phyloP scores from a whole-genome alignment of 1,140 invertebrate species.

The Calycopis cecrops region DNA sequence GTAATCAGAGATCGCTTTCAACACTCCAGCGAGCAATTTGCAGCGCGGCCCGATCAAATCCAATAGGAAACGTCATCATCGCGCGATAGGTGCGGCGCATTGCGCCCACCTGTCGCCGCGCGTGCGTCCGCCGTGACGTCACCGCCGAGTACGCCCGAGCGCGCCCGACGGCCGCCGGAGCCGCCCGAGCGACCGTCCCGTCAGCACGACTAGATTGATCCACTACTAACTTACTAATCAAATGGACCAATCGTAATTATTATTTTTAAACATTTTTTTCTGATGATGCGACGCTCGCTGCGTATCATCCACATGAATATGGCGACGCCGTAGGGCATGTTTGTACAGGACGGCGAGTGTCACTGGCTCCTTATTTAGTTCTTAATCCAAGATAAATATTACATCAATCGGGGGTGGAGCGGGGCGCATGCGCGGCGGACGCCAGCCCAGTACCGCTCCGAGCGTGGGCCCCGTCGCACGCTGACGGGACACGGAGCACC shows the following conservation, averaged over 20 bases:
- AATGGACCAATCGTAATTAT: constrained; percentile 3
- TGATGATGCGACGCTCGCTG: background rate
- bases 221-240: constrained; percentile 26
- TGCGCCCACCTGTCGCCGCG: constrained; percentile 70
- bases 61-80: constrained; percentile 68
- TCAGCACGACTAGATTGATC: constrained; percentile 44
- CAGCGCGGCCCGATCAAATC: constrained; percentile 41
- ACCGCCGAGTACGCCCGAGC: constrained; percentile 45
- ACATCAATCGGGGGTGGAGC: constrained; percentile 58
- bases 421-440: constrained; percentile 46
- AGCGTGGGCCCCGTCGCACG: constrained; percentile 59
- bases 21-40: constrained; percentile 36
- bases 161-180: constrained; percentile 35
- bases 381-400: constrained; percentile 74
- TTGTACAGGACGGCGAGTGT: constrained; percentile 27
- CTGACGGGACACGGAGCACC: constrained; percentile 13
- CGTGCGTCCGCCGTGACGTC: constrained; percentile 60
- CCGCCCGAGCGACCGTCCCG: constrained; percentile 31
- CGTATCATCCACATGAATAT: background rate
- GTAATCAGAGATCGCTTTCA: no score
- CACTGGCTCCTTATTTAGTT: constrained; percentile 62
- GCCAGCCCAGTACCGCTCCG: constrained; percentile 61
- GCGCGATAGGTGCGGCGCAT: constrained; percentile 68
- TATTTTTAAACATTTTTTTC: background rate
- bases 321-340: background rate